Evolutionary conservation across 64 coral and sea anemone genomes (phyloP).

Genomic region (Montipora sp.): DNA sequence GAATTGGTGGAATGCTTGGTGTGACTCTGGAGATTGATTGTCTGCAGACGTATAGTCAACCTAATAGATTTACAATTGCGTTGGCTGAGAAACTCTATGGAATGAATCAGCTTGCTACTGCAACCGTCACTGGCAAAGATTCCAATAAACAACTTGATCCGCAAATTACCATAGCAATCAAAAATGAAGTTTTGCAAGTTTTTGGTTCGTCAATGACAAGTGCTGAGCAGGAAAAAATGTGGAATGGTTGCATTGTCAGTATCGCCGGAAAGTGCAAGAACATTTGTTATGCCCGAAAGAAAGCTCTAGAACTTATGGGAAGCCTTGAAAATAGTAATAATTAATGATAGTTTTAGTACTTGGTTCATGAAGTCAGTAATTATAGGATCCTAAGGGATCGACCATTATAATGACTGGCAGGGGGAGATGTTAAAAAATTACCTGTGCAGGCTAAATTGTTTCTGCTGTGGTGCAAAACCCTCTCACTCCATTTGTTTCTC

Average conservation of each 20-base stretch:
- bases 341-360: too few relatives aligned
- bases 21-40: neutral
- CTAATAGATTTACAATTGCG: neutral
- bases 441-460: too few relatives aligned
- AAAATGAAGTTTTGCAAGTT: neutral
- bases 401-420: too few relatives aligned
- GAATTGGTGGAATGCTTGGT: slow-evolving; percentile 2
- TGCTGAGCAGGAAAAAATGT: neutral
- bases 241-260: neutral
- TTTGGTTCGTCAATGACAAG: neutral
- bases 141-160: neutral
- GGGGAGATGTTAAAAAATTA: too few relatives aligned
- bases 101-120: neutral
- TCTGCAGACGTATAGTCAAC: neutral
- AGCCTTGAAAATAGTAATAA: neutral
- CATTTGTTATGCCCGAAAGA: neutral
- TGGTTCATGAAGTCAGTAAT: too few relatives aligned
- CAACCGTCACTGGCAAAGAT: neutral
- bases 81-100: neutral
- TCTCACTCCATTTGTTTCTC: too few relatives aligned
- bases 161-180: neutral
- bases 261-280: neutral
- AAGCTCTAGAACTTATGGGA: neutral
- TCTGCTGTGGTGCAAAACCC: too few relatives aligned
- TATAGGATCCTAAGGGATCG: too few relatives aligned